Percentiles rank a stretch among this genome's conserved stretches.
Conservation (phyloP, 2,888 invertebrate species). For the Spisula subtruncata region DNA sequence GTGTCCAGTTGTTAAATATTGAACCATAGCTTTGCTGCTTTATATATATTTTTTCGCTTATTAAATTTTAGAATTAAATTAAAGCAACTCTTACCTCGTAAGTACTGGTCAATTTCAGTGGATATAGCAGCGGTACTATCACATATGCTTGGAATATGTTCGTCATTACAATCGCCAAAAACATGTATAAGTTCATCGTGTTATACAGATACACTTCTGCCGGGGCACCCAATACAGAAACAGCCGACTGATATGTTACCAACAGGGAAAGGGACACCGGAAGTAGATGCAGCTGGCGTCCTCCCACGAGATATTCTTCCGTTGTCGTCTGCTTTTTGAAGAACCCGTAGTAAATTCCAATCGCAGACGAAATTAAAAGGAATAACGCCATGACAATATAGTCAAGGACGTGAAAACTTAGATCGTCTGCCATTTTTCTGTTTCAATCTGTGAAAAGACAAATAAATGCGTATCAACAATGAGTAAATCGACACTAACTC, state of each 20-base stretch:
- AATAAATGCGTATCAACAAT: too few relatives aligned
- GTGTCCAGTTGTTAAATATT: too few relatives aligned
- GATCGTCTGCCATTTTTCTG: slow-evolving; percentile 4
- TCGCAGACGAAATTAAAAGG: slow-evolving; percentile 62
- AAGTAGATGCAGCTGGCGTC: slow-evolving; percentile 72
- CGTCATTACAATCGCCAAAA: slow-evolving; percentile 59
- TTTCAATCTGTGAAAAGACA: background rate
- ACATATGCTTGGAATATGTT: slow-evolving; percentile 66
- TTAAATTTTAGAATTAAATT: background rate
- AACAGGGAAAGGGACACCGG: slow-evolving; percentile 80
- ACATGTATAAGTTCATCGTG: slow-evolving; percentile 67
- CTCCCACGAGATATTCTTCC: slow-evolving; percentile 77
- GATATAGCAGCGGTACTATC: slow-evolving; percentile 75
- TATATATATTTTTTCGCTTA: too few relatives aligned
- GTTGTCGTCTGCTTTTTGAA: slow-evolving; percentile 67
- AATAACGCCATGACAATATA: slow-evolving; percentile 65
- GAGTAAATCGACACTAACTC: background rate
- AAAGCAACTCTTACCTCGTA: slow-evolving; percentile 70
- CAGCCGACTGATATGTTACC: slow-evolving; percentile 80
- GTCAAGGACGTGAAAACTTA: slow-evolving; percentile 60
- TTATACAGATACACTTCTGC: slow-evolving; percentile 75
- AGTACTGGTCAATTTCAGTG: slow-evolving; percentile 76
- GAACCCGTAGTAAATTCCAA: slow-evolving; percentile 72
- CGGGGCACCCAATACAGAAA: slow-evolving; percentile 76
- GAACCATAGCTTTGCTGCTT: too few relatives aligned